A percentile compares a stretch with the other conserved stretches of the same genome.
Evolutionary conservation across 2,797 vertebrate genomes (phyloP).

Genomic region (Octomys mimax): DNA sequence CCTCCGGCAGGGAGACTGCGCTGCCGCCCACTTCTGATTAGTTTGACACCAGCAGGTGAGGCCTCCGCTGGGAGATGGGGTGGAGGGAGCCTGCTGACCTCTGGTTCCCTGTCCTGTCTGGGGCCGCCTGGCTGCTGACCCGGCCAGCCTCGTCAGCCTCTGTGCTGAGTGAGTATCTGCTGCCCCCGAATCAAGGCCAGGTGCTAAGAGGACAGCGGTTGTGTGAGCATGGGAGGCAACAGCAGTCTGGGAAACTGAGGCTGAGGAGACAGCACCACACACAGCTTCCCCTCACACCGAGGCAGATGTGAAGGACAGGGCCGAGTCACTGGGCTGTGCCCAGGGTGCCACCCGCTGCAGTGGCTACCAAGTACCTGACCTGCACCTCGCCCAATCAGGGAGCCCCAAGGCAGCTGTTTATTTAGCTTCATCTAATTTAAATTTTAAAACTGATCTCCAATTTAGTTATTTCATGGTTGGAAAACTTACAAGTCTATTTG

Average conservation of each 20-base stretch:
- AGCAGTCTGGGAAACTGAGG: background rate
- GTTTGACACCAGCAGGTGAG: constrained; percentile 88
- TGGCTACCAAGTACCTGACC: background rate
- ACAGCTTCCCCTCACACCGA: rapidly evolving
- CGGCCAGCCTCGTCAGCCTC: background rate
- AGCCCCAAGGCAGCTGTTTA: background rate
- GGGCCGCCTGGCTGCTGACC: background rate
- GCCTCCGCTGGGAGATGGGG: constrained; percentile 34
- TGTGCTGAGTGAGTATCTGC: background rate
- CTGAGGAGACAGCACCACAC: no score
- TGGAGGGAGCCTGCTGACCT: background rate
- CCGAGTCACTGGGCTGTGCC: background rate
- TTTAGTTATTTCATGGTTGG: background rate
- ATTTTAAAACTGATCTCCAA: background rate
- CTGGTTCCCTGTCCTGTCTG: background rate
- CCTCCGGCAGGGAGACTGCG: constrained; percentile 83
- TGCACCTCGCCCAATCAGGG: rapidly evolving
- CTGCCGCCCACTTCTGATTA: constrained; percentile 82
- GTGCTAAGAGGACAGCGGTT: background rate
- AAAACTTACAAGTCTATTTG: background rate
- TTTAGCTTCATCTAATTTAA: background rate
- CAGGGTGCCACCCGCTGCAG: background rate
- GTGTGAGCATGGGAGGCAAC: background rate
- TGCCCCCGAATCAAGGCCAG: background rate
- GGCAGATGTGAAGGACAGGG: background rate